Conservation (phyloP, 1,140 invertebrate genomes). For the Drosophila sucinea region DNA sequence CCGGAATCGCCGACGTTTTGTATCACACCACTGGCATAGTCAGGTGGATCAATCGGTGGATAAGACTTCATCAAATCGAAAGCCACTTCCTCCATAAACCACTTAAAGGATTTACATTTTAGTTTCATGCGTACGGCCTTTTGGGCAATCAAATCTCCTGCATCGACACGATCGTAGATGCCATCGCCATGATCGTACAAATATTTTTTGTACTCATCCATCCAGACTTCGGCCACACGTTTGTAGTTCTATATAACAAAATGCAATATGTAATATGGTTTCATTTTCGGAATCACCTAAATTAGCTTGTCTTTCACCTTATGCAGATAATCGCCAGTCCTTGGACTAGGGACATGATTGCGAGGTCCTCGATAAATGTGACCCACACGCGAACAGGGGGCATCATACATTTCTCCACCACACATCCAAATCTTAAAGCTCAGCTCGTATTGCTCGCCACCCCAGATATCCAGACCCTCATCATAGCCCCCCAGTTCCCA, state of each 20-base stretch:
- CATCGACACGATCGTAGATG: conserved; percentile 89
- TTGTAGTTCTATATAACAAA: conserved; percentile 89
- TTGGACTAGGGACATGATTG: conserved; percentile 58
- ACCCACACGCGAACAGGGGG: conserved; percentile 97
- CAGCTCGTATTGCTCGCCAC: conserved; percentile 98
- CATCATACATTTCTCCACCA: conserved; percentile 95
- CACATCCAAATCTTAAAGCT: conserved; percentile 98
- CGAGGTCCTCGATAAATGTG: conserved; percentile 90
- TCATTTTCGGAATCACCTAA: neutral
- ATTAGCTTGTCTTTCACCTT: conserved; percentile 42
- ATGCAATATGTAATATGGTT: neutral
- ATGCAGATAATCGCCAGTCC: conserved; percentile 70
- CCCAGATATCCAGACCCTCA: conserved; percentile 96
- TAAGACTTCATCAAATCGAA: conserved; percentile 96
- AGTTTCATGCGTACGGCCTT: conserved; percentile 89
- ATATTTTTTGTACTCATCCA: conserved; percentile 98
- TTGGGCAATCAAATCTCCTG: conserved; percentile 93
- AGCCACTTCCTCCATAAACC: conserved; percentile 97
- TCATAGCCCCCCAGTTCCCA: conserved; percentile 99
- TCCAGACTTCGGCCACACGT: conserved; percentile 98
- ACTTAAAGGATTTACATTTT: conserved; percentile 96
- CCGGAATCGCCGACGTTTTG: conserved; percentile 87
- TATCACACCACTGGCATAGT: conserved; percentile 92
- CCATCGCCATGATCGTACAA: conserved; percentile 90
- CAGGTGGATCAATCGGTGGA: conserved; percentile 95